Evolutionary conservation across 1,140 invertebrate species (phyloP), one percentile per base, ranked within the genome.

Genomic region (Drosophila rhopaloa): DNA sequence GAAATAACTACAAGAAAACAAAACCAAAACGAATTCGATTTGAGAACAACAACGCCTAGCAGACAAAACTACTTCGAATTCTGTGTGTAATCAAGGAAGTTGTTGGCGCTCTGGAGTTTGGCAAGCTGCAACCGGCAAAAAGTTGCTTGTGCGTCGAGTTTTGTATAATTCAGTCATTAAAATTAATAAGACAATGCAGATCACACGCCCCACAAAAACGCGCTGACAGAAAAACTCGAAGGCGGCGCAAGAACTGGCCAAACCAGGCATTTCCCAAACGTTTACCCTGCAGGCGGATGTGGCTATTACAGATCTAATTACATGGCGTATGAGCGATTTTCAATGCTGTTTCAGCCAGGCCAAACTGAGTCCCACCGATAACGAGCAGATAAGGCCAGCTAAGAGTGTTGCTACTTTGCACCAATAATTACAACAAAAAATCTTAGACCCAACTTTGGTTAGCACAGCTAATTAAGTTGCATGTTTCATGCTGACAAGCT

Each of bases 141-240:
- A 55, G 38, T 44, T 40, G 40, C 38, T 40, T 24, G 47, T 55
- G 65, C 76, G 72, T 62, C 60, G 29, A 29, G 32, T 61, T 81
- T 65, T 76, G 54, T 74, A 63, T 81, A 81, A 85, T 81, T 77
- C 57, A 57, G 70, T 58, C 83, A 86, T 86, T 88, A 83, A 88
- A 88, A 63, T 86, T 76, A 86, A 88, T 88, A 82, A 88, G 83
- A 68, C 75, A 79, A 70, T 78, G 57, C 56, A 50, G 43, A 79
- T 71, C 56, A 81, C 60, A 76, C 74, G 74, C 60, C 48, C 47
- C 57, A 65, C 44, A 37, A 58, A 53, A 56, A 55, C 48, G 14
- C 37, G 29, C 13, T 11, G 19, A 60, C 44, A 60, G 44, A 27
- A 16, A 47, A 10, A 10, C 46, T 9, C 9, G 5, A 51, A 46